A percentile compares a stretch with the other conserved stretches of the same genome.
Conservation (phyloP, 2,113 vertebrate genomes). For the Archilochus colubris region DNA sequence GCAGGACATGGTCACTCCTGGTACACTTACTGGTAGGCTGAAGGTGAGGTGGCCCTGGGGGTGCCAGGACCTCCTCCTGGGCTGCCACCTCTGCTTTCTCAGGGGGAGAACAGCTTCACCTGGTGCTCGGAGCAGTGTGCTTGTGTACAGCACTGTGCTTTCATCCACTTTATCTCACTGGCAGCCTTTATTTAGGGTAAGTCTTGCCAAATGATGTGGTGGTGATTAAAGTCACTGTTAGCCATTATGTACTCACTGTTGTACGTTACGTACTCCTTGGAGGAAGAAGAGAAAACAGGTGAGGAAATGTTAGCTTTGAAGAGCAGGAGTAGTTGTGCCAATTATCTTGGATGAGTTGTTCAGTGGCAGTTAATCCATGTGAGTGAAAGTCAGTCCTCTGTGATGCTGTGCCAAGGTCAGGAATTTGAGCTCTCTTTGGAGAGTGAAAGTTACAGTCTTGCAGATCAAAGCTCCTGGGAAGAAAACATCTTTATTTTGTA, state of each 20-base stretch:
- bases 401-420: slow-evolving; percentile 57
- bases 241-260: not conserved
- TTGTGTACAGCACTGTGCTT: not conserved
- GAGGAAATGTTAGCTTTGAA: slow-evolving; percentile 37
- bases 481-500: not conserved
- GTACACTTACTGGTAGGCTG: not conserved
- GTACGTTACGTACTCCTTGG: not conserved
- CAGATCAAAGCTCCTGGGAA: not conserved
- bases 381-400: slow-evolving; percentile 31
- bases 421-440: slow-evolving; percentile 1
- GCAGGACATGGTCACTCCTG: not conserved
- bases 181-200: not conserved
- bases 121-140: not conserved
- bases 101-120: fast-evolving
- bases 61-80: not conserved
- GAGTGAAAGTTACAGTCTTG: slow-evolving; percentile 41
- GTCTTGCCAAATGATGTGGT: not conserved
- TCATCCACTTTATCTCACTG: not conserved
- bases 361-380: slow-evolving; percentile 15
- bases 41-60: not conserved
- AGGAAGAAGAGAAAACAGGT: slow-evolving; percentile 5
- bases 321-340: slow-evolving; percentile 37
- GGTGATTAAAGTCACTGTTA: slow-evolving; percentile 20
- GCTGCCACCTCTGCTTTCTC: not conserved
- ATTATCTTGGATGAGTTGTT: slow-evolving; percentile 34